These are phyloP conservation scores for Elephas maximus DNA, from an alignment of 2,113 vertebrate genomes.

Conservation along the genomic window DNA sequence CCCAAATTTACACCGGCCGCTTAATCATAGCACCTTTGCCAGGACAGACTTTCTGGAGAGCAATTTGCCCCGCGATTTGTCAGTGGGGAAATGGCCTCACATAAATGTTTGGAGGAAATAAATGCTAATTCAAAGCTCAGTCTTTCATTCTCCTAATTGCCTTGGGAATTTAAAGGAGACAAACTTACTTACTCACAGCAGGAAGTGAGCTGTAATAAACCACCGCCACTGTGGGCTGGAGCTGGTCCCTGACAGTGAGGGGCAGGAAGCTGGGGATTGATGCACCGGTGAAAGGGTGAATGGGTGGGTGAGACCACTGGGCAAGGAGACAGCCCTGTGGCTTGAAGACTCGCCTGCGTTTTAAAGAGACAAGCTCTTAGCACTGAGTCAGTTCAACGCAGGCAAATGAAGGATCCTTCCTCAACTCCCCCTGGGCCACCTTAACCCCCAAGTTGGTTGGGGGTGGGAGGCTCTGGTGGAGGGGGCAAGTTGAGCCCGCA, in stretches of 20 bases:
- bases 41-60: conserved; percentile 90
- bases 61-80: conserved; percentile 91
- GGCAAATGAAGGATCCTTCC: background rate
- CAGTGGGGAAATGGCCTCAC: conserved; percentile 90
- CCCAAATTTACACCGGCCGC: conserved; percentile 88
- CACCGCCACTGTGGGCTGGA: conserved; percentile 85
- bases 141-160: conserved; percentile 92
- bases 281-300: rapidly evolving
- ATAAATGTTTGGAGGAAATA: conserved; percentile 89
- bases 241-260: conserved; percentile 83
- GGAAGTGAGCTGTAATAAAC: conserved; percentile 92
- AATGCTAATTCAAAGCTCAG: conserved; percentile 89
- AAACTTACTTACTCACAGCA: conserved; percentile 92
- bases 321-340: background rate
- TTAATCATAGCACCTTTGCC: conserved; percentile 91
- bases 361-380: conserved; percentile 41
- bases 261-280: background rate
- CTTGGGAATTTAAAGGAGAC: conserved; percentile 90
- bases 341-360: conserved; percentile 1
- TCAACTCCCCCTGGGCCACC: background rate
- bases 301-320: background rate
- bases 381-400: background rate
- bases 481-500: background rate
- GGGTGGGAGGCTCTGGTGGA: background rate
- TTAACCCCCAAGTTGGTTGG: background rate